Percentiles rank a stretch among this genome's conserved stretches.
phyloP scores from a whole-genome alignment of 2,113 vertebrate species.

The Bos javanicus region DNA sequence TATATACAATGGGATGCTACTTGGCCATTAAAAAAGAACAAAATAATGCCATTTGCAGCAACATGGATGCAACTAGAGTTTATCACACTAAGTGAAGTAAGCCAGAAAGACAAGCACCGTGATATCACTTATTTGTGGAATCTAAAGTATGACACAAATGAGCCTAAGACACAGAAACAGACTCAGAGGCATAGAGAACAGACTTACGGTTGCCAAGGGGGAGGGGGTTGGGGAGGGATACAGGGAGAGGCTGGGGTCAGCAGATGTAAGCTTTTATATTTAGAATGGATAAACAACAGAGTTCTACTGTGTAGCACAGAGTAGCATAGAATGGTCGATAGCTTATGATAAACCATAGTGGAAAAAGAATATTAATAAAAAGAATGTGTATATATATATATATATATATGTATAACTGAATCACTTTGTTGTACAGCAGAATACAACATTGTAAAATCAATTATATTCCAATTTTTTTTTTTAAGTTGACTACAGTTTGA shows the following conservation, averaged over 20 bases:
- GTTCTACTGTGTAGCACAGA: neutral
- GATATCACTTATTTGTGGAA: neutral
- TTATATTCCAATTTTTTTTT: neutral
- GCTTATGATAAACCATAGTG: neutral
- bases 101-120: neutral
- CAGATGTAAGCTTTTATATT: neutral
- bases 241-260: neutral
- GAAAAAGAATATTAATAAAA: neutral
- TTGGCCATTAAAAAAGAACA: neutral
- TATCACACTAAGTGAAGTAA: neutral
- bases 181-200: neutral
- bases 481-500: neutral
- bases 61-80: neutral
- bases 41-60: neutral
- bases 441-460: neutral
- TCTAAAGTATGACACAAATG: neutral
- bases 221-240: neutral
- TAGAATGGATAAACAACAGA: neutral
- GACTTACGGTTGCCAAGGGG: neutral
- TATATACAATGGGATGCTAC: neutral
- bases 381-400: neutral
- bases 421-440: neutral
- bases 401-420: neutral
- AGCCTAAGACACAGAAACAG: neutral
- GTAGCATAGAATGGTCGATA: neutral